These are phyloP conservation scores for Odontocerum albicorne DNA, from an alignment of 2,888 invertebrate species.

Conservation along the genomic window DNA sequence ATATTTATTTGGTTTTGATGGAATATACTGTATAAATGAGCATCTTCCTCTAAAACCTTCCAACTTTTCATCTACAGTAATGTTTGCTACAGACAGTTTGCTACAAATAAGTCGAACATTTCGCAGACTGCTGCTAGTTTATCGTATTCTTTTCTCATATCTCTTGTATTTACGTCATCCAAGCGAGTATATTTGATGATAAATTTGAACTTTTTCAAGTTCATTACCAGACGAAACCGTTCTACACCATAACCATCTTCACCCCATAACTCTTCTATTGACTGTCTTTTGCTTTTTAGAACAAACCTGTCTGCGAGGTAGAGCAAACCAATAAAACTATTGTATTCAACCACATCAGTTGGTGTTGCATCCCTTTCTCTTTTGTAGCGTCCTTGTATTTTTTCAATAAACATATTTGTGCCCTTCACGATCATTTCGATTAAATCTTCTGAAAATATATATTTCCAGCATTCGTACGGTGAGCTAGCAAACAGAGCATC, in stretches of 20 bases:
- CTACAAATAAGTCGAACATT: slow-evolving; percentile 39
- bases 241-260: slow-evolving; percentile 39
- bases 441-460: slow-evolving; percentile 36
- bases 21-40: slow-evolving; percentile 40
- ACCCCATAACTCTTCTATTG: slow-evolving; percentile 38
- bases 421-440: slow-evolving; percentile 37
- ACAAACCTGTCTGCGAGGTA: slow-evolving; percentile 40
- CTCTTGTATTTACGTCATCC: slow-evolving; percentile 35
- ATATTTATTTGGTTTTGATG: slow-evolving; percentile 39
- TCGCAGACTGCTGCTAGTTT: slow-evolving; percentile 39
- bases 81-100: slow-evolving; percentile 39
- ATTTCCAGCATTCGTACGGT: slow-evolving; percentile 36
- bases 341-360: slow-evolving; percentile 38
- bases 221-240: too few species aligned
- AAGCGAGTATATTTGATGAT: too few species aligned
- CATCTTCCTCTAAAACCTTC: slow-evolving; percentile 39
- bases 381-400: slow-evolving; percentile 32
- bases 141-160: slow-evolving; percentile 34
- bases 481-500: too few species aligned
- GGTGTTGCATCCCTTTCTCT: slow-evolving; percentile 32
- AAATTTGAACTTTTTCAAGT: too few species aligned
- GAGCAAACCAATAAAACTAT: slow-evolving; percentile 40
- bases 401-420: slow-evolving; percentile 38
- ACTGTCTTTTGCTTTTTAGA: slow-evolving; percentile 36
- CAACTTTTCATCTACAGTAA: slow-evolving; percentile 41